Evolutionary conservation across 2,113 vertebrate species (phyloP), one percentile per base, ranked within the genome.

Genomic region (Cyprinodon tularosa): DNA sequence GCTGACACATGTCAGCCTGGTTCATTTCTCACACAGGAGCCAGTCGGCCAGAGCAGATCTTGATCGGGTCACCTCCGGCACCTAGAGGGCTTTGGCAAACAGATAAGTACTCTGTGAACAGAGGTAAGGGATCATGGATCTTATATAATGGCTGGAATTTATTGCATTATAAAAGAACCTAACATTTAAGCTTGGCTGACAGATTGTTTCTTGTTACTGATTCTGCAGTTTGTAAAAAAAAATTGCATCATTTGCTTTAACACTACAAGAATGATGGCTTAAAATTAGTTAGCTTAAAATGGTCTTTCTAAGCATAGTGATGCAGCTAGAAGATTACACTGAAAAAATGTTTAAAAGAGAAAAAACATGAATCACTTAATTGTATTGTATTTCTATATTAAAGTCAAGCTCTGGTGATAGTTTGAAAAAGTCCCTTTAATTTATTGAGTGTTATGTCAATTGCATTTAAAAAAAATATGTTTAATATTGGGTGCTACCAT

Each of bases 1-100:
- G 83, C 83, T 76, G 90, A 91, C 85, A 84, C 78, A 74, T 80
- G 89, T 90, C 89, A 70, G 86, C 79, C 76, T 60, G 71, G 72
- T 48, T 81, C 85, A 87, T 89, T 88, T 69, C 88, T 90, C 86
- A 87, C 71, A 67, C 62, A 66, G 57, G 75, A 85, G 76, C 68
- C 72, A 62, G 80, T 68, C 84, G 69, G 80, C 48, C 57, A 12
- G 53, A 37, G 77, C 59, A 86, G 86, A 86, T 84, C 83, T 53
- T 40, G 8, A 84, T 86, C 88, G 62, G 91, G 87, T 91, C 87
- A 90, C 87, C 89, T 83, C 82, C 3, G 47, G 70, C 71, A 76
- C 77, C 42, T 20, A 40, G 76, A 66, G 40, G 80, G 45, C 62
- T 83, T 80, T 0, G 78, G 57, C 5, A 77, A 75, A 69, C 8